Evolutionary conservation across 2,888 invertebrate species (phyloP).

Genomic region (Dexiosoma caninum): DNA sequence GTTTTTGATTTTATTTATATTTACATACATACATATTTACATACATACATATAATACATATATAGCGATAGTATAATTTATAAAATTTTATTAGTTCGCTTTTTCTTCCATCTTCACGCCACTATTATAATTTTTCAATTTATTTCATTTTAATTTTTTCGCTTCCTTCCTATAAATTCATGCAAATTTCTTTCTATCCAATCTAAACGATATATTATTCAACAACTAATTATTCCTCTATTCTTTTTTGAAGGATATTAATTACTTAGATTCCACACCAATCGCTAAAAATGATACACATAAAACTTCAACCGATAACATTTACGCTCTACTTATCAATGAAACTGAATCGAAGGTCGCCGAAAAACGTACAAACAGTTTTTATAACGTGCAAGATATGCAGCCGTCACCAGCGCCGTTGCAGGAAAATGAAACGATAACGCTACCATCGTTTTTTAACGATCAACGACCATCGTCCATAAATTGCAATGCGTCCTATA

Average conservation of each 20-base stretch:
- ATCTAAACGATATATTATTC: background rate
- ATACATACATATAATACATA: too few species aligned
- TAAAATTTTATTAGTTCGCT: too few species aligned
- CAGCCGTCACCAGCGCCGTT: constrained; percentile 12
- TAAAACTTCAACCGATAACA: constrained; percentile 65
- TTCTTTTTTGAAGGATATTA: constrained; percentile 65
- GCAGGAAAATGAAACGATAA: constrained; percentile 31
- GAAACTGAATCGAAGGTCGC: constrained; percentile 61
- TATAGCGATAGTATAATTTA: too few species aligned
- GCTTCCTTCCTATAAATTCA: too few species aligned
- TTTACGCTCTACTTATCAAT: constrained; percentile 66
- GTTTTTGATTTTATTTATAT: too few species aligned
- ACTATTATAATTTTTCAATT: too few species aligned
- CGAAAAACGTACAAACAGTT: constrained; percentile 30
- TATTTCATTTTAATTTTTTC: too few species aligned
- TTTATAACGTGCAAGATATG: constrained; percentile 23
- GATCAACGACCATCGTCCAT: constrained; percentile 31
- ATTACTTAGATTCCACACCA: constrained; percentile 63
- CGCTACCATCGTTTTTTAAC: constrained; percentile 3
- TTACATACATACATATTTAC: too few species aligned
- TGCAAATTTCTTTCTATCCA: too few species aligned
- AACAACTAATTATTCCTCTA: background rate
- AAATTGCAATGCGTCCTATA: constrained; percentile 55
- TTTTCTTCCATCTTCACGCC: too few species aligned
- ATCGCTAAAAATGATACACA: constrained; percentile 48